Evolutionary conservation across 2,888 invertebrate genomes (phyloP).

Genomic region (Cataglyphis albicans): DNA sequence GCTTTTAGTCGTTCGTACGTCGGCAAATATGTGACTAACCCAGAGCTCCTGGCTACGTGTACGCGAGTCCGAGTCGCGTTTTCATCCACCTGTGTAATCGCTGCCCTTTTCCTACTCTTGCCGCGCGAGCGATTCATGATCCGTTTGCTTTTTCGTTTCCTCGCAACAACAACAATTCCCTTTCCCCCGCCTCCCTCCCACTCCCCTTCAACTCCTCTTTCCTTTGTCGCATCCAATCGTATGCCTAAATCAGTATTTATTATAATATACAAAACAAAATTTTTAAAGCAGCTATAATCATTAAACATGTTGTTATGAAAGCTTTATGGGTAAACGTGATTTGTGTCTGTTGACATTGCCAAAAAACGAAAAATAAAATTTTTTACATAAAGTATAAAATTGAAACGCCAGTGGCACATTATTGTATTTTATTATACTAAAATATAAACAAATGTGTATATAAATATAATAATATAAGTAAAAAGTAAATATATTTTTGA

Average conservation of each 20-base stretch:
- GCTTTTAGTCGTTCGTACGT: conserved; percentile 81
- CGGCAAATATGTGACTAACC: conserved; percentile 82
- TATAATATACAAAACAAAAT: neutral
- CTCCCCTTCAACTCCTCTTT: neutral
- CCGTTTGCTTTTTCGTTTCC: conserved; percentile 34
- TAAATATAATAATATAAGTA: neutral
- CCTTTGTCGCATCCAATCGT: conserved; percentile 4
- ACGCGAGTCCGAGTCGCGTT: conserved; percentile 64
- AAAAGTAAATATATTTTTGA: neutral
- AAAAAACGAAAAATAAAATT: neutral
- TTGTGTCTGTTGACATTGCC: neutral
- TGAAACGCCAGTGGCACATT: neutral
- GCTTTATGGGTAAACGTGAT: neutral
- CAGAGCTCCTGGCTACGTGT: conserved; percentile 72
- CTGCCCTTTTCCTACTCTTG: conserved; percentile 20
- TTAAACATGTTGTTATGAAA: neutral
- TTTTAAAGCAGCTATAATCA: conserved; percentile 5
- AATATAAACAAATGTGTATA: neutral
- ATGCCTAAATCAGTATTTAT: conserved; percentile 32
- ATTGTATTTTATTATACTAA: neutral
- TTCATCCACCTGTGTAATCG: conserved; percentile 80
- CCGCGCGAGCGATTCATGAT: conserved; percentile 20
- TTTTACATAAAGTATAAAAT: neutral
- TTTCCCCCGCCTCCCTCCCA: neutral
- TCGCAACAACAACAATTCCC: conserved; percentile 16